Evolutionary conservation across 2,888 invertebrate genomes (phyloP), one percentile per base, ranked within the genome.

Genomic region (Drosophila mimetica): DNA sequence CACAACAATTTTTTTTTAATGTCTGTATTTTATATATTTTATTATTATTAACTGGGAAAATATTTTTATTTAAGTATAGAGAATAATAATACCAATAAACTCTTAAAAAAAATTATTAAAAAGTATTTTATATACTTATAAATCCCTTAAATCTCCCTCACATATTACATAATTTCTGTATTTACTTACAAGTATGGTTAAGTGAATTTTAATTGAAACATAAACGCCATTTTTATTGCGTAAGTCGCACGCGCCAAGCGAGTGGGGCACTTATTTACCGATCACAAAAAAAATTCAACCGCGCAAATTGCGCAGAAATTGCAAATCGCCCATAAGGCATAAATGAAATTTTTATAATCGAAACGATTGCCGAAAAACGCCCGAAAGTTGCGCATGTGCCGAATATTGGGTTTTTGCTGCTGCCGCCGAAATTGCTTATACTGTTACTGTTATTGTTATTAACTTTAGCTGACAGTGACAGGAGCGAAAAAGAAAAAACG

Each of bases 341-440:
- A 79, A 87, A 82, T 87, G 86, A 79, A 82, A 82, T 82, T 82
- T 82, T 87, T 87, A 85, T 85, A 83, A 87, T 85, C 88, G 79
- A 82, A 81, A 71, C 78, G 78, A 78, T 78, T 59, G 50, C 71
- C 47, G 22, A 47, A 51, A 58, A 70, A 76, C 63, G 75, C 59
- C 75, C 71, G 73, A 79, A 65, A 75, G 44, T 44, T 44, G 28
- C 25, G 44, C 28, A 44, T 28, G 28, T 8, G 28, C 4, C 16
- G 46, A 30, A 30, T 75, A 14, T 41, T 66, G 37, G 52, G 7
- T 52, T 58, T 55, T 54, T 20, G 54, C 37, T 28, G 47, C 50
- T 30, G 22, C 22, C 32, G 28, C 14, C 55, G 44, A 20, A 63
- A 50, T 73, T 65, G 46, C 64, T 75, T 41, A 63, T 70, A 74